Evolutionary conservation across 2,113 vertebrate genomes (phyloP).

Genomic region (Centrocercus urophasianus): DNA sequence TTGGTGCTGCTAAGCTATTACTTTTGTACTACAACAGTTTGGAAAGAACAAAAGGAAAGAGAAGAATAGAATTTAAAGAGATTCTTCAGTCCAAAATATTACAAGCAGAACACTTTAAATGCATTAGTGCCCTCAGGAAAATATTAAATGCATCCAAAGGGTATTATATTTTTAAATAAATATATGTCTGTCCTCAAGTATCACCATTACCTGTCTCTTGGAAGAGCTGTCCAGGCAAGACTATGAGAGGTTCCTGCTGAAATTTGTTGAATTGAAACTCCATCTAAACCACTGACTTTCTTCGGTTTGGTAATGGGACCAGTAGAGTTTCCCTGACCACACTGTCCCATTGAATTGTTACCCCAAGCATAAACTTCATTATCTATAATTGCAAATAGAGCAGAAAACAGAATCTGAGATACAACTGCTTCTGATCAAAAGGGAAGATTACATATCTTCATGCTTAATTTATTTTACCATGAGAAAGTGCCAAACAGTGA

Average conservation of each 20-base stretch:
- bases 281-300: conserved; percentile 96
- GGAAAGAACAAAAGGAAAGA: background rate
- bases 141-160: background rate
- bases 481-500: conserved; percentile 96
- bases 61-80: background rate
- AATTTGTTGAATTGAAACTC: conserved; percentile 95
- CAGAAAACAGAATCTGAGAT: conserved; percentile 17
- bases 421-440: background rate
- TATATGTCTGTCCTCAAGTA: background rate
- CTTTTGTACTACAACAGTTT: background rate
- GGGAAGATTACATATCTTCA: background rate
- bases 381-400: conserved; percentile 78
- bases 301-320: conserved; percentile 98
- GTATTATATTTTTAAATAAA: background rate
- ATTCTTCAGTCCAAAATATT: background rate
- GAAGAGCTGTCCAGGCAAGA: conserved; percentile 96
- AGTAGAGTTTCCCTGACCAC: conserved; percentile 97
- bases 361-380: conserved; percentile 99
- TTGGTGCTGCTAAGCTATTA: background rate
- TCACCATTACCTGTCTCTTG: conserved; percentile 89
- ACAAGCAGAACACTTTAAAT: background rate
- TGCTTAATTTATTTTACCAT: conserved; percentile 81
- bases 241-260: conserved; percentile 97
- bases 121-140: background rate
- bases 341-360: conserved; percentile 99